phyloP scores from a whole-genome alignment of 2,113 vertebrate genomes.

The Cyanistes caeruleus region DNA sequence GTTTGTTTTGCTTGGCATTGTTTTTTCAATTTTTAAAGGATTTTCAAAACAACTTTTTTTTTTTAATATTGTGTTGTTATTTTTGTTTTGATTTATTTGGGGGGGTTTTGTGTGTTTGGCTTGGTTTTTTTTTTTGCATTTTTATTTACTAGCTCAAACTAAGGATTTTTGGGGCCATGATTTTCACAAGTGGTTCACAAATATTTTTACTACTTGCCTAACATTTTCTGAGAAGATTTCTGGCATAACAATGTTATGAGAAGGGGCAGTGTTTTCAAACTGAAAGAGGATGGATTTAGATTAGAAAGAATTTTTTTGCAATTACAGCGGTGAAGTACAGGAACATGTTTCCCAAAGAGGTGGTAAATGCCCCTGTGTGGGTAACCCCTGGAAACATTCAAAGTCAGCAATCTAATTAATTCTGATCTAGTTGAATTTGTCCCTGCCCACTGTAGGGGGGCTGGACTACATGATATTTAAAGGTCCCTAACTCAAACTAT shows the following conservation, averaged over 20 bases:
- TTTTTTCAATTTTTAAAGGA: neutral
- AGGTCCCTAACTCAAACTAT: neutral
- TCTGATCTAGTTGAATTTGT: too few species aligned
- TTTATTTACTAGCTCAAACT: neutral
- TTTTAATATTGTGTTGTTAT: neutral
- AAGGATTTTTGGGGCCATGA: neutral
- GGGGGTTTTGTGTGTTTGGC: accelerated
- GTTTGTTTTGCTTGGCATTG: neutral
- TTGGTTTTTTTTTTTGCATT: neutral
- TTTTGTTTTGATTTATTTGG: neutral
- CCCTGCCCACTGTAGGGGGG: accelerated
- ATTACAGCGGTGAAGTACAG: neutral
- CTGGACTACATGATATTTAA: neutral
- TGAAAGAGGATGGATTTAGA: neutral
- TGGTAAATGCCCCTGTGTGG: neutral
- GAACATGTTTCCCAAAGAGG: neutral
- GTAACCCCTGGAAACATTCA: neutral
- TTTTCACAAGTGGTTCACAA: neutral
- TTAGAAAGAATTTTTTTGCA: neutral
- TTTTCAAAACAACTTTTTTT: neutral
- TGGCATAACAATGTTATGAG: neutral
- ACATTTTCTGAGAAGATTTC: neutral
- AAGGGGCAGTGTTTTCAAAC: neutral
- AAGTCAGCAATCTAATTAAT: neutral
- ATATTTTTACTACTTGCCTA: neutral